A percentile compares a stretch with the other conserved stretches of the same genome.
These are phyloP conservation scores for Creontiades dilutus DNA, from an alignment of 2,888 invertebrate species.

Conservation along the genomic window DNA sequence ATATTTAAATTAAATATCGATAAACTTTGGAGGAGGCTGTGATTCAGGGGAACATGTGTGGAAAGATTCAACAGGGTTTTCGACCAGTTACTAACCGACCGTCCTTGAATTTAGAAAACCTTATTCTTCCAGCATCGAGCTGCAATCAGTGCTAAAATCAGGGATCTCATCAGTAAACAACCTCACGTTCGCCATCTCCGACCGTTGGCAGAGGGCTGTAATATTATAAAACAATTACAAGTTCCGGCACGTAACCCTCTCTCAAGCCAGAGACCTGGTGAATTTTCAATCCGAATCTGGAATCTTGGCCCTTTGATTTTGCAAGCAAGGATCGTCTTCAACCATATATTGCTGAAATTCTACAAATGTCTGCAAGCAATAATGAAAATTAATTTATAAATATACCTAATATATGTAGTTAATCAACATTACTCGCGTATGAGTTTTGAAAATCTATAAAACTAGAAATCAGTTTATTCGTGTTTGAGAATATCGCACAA, in stretches of 20 bases:
- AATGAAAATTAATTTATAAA: too few species aligned
- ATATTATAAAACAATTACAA: conserved; percentile 58
- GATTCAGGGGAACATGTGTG: too few species aligned
- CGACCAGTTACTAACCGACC: background rate
- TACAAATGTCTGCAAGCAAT: too few species aligned
- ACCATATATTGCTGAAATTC: too few species aligned
- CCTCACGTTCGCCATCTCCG: conserved; percentile 44
- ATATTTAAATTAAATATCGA: too few species aligned
- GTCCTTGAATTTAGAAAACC: background rate
- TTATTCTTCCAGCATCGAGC: background rate
- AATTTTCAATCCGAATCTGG: conserved; percentile 64
- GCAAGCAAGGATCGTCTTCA: background rate
- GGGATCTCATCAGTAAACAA: conserved; percentile 46
- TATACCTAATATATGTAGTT: too few species aligned
- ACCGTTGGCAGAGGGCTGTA: conserved; percentile 2
- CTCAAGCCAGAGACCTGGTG: conserved; percentile 26
- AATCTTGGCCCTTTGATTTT: background rate
- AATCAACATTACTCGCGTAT: too few species aligned
- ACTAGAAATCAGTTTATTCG: background rate
- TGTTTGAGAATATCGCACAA: too few species aligned
- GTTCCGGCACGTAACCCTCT: conserved; percentile 55
- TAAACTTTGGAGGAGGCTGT: too few species aligned
- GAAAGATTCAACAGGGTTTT: too few species aligned
- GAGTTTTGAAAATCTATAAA: too few species aligned
- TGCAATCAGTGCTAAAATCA: conserved; percentile 58